A percentile compares a stretch with the other conserved stretches of the same genome.
phyloP scores from a whole-genome alignment of 2,888 invertebrate genomes.

The Nasonovia ribisnigri region DNA sequence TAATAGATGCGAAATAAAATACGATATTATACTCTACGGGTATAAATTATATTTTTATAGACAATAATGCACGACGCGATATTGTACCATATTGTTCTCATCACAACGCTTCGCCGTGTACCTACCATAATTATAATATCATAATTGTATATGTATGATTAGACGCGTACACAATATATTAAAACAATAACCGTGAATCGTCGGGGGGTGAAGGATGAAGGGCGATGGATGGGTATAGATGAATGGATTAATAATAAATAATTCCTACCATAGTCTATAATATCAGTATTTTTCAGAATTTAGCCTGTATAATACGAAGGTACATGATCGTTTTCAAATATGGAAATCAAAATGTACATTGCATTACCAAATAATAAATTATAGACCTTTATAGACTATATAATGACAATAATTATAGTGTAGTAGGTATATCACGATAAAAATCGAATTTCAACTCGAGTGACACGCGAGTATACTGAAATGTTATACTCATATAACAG shows the following conservation, averaged over 20 bases:
- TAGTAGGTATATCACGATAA: not conserved
- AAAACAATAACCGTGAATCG: not conserved
- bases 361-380: not conserved
- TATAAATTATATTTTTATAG: not conserved
- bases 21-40: not conserved
- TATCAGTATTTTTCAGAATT: not conserved
- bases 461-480: not conserved
- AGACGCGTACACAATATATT: not conserved
- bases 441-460: not conserved
- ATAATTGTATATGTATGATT: not conserved
- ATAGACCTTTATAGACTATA: no score
- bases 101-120: not conserved
- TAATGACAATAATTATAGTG: not conserved
- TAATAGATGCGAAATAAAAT: not conserved
- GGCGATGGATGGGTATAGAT: not conserved
- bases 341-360: not conserved
- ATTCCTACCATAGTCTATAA: not conserved
- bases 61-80: not conserved
- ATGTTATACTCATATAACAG: not conserved
- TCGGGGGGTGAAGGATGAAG: not conserved
- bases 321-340: not conserved
- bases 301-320: no score
- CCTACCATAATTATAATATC: not conserved
- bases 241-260: not conserved
- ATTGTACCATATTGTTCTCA: slow-evolving; percentile 6